A percentile compares a stretch with the other conserved stretches of the same genome.
Conservation (phyloP, 2,888 invertebrate species). For the Autographa pulchrina region DNA sequence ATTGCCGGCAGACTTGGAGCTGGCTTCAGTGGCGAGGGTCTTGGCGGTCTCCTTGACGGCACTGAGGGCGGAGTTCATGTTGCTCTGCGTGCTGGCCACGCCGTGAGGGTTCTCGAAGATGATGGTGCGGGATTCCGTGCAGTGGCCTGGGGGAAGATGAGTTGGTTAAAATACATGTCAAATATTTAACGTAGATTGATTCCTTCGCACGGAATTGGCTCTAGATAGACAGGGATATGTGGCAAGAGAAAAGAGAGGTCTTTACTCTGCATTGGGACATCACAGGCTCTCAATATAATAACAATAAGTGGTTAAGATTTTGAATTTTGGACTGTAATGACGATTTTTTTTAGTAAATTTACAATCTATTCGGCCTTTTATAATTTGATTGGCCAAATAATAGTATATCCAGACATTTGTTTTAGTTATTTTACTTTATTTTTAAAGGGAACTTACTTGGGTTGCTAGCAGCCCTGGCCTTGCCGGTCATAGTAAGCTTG, state of each 20-base stretch:
- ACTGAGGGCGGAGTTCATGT: constrained; percentile 87
- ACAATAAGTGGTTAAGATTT: too few relatives aligned
- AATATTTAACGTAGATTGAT: not conserved
- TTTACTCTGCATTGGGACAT: too few relatives aligned
- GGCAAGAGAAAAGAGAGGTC: too few relatives aligned
- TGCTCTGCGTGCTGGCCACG: constrained; percentile 80
- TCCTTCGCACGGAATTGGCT: too few relatives aligned
- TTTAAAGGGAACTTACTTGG: constrained; percentile 73
- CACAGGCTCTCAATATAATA: too few relatives aligned
- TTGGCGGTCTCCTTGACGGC: constrained; percentile 91
- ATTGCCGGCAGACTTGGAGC: constrained; percentile 91
- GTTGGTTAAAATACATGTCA: not conserved
- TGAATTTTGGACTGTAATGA: too few relatives aligned
- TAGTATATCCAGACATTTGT: too few relatives aligned
- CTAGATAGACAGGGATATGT: too few relatives aligned
- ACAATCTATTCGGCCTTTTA: too few relatives aligned
- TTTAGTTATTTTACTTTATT: too few relatives aligned
- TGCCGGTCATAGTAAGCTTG: constrained; percentile 90
- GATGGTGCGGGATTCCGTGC: constrained; percentile 88
- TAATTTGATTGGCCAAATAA: too few relatives aligned
- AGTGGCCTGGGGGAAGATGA: constrained; percentile 67
- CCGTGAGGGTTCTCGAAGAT: constrained; percentile 93
- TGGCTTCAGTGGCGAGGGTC: constrained; percentile 89
- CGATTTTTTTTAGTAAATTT: too few relatives aligned
- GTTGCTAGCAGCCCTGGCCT: constrained; percentile 78